phyloP scores from a whole-genome alignment of 2,797 vertebrate species.

The Acanthurus lineatus region DNA sequence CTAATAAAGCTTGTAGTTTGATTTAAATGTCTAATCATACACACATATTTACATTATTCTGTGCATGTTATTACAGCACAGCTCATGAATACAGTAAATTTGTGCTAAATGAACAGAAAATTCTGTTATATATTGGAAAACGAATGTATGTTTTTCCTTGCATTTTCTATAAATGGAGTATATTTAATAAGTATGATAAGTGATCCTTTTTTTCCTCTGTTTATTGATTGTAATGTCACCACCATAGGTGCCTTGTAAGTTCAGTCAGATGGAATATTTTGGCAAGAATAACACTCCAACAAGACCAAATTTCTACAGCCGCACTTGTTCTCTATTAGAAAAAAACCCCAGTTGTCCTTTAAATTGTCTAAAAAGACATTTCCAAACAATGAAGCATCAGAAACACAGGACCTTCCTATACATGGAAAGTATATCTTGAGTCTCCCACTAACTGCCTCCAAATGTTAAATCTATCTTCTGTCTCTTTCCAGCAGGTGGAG shows the following conservation, averaged over 20 bases:
- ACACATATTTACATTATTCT: too few relatives aligned
- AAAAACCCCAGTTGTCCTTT: too few relatives aligned
- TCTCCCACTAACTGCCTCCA: neutral
- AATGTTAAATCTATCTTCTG: neutral
- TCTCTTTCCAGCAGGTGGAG: slow-evolving; percentile 66
- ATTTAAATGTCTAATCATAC: neutral
- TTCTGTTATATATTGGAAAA: too few relatives aligned
- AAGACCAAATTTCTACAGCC: too few relatives aligned
- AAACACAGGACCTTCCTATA: neutral
- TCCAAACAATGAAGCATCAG: too few relatives aligned
- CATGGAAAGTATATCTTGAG: neutral
- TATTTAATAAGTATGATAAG: neutral
- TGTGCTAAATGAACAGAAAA: neutral
- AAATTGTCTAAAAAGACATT: too few relatives aligned
- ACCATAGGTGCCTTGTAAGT: neutral
- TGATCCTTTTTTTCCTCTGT: too few relatives aligned
- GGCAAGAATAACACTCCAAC: too few relatives aligned
- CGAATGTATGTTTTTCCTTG: neutral
- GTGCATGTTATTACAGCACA: neutral
- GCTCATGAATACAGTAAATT: neutral
- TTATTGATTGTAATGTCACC: neutral
- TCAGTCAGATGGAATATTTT: too few relatives aligned
- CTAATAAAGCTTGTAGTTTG: neutral
- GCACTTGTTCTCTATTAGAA: too few relatives aligned
- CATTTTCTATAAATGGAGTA: neutral